Conservation (phyloP, 2,797 vertebrate species). For the Sebastes oblongus region DNA sequence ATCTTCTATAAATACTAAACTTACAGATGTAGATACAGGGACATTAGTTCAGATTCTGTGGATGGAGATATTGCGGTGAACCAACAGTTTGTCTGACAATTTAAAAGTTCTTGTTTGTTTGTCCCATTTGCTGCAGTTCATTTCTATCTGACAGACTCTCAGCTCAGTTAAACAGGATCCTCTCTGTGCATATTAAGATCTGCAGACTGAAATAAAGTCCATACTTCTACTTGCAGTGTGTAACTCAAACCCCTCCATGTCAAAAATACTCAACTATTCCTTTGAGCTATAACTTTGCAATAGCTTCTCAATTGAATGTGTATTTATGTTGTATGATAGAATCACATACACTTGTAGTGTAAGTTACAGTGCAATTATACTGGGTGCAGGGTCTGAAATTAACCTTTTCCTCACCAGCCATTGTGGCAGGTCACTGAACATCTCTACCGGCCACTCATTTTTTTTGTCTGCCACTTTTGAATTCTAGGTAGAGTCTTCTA, state of each 20-base stretch:
- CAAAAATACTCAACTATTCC: not conserved
- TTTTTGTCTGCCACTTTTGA: no score
- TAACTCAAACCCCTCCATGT: not conserved
- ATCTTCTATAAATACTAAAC: not conserved
- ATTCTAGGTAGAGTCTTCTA: no score
- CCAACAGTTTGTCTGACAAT: not conserved
- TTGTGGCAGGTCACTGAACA: no score
- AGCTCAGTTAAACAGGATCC: not conserved
- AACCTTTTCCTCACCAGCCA: no score
- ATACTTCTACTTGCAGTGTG: not conserved
- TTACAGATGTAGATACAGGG: not conserved
- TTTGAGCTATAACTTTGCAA: not conserved
- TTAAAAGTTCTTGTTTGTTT: not conserved
- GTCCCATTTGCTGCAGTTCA: not conserved
- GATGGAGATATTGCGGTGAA: no score
- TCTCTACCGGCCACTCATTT: rapidly evolving
- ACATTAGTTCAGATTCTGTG: no score
- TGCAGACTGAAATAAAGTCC: not conserved
- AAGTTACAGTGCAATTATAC: not conserved
- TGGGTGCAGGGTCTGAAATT: no score
- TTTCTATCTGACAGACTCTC: not conserved
- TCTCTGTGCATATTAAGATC: not conserved
- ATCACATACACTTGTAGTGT: not conserved
- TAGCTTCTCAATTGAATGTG: not conserved
- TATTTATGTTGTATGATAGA: not conserved